Evolutionary conservation across 2,888 invertebrate species (phyloP).

Genomic region (Parascotia fuliginaria): DNA sequence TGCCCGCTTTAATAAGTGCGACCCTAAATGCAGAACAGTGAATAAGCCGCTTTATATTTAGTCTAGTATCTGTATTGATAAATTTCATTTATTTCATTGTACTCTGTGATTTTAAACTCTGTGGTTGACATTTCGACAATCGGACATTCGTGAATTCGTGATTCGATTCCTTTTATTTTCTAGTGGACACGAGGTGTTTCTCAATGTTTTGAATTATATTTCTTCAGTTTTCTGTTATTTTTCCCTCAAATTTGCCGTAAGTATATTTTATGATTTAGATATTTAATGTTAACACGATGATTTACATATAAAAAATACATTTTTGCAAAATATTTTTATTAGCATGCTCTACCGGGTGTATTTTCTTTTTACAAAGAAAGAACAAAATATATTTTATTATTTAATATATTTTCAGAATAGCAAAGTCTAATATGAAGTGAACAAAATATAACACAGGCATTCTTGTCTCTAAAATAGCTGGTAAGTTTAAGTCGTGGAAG

Average conservation of each 20-base stretch:
- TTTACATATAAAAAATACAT: not conserved
- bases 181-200: constrained; percentile 47
- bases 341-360: constrained; percentile 46
- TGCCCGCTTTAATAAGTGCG: too few relatives aligned
- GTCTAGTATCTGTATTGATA: too few relatives aligned
- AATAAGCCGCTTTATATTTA: too few relatives aligned
- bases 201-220: constrained; percentile 54
- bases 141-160: not conserved
- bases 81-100: too few relatives aligned
- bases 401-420: constrained; percentile 32
- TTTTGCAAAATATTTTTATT: constrained; percentile 16
- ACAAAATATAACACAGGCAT: constrained; percentile 58
- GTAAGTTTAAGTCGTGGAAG: constrained; percentile 48
- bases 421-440: constrained; percentile 42
- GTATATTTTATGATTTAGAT: constrained; percentile 3
- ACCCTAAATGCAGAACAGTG: too few relatives aligned
- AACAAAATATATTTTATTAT: too few relatives aligned
- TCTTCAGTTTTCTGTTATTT: constrained; percentile 21
- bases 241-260: constrained; percentile 8
- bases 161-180: constrained; percentile 6
- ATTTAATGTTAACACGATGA: not conserved
- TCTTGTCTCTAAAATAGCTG: constrained; percentile 51
- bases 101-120: constrained; percentile 5
- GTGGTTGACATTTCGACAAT: not conserved
- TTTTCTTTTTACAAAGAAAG: constrained; percentile 29